Conservation (phyloP, 2,113 vertebrate genomes). For the Rhizomys pruinosus region DNA sequence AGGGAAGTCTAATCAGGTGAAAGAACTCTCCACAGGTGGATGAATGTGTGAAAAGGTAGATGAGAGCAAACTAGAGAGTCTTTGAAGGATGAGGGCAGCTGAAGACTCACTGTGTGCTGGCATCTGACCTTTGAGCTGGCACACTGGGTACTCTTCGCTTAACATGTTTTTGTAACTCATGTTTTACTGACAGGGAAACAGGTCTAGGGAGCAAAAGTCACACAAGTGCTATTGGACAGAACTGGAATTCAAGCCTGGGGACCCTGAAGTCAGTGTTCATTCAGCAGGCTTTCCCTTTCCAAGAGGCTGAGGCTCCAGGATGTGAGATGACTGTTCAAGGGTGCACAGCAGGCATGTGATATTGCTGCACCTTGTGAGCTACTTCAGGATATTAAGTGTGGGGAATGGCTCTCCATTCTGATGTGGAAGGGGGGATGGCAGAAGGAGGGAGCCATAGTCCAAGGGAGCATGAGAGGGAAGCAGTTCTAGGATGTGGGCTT, state of each 20-base stretch:
- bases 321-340: neutral
- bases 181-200: neutral
- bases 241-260: neutral
- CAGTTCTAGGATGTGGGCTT: neutral
- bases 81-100: neutral
- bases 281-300: neutral
- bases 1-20: neutral
- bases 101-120: neutral
- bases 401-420: neutral
- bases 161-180: neutral
- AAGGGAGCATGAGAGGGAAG: neutral
- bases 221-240: neutral
- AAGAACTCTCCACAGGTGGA: neutral
- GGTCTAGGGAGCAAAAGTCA: neutral
- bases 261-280: fast-evolving
- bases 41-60: neutral
- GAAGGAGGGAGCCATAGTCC: neutral
- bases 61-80: neutral
- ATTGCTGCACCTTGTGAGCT: neutral
- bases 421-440: neutral
- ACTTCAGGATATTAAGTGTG: neutral
- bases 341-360: neutral
- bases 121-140: fast-evolving
- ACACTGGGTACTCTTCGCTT: neutral
- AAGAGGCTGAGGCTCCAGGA: neutral